Conservation (phyloP, 2,113 vertebrate species). For the Perca schrenkii region DNA sequence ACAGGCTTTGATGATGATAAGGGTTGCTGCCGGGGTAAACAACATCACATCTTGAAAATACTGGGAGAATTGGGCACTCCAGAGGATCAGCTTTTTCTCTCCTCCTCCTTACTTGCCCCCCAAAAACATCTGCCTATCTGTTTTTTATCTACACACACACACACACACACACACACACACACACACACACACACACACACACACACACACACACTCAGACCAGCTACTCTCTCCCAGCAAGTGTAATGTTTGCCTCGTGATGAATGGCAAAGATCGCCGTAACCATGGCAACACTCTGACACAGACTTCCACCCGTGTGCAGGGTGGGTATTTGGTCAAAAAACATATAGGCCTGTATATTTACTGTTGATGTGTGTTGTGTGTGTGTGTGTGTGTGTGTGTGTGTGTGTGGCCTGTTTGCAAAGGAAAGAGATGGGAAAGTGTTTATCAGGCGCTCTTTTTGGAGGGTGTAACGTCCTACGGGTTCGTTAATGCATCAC, state of each 20-base stretch:
- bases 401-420: background rate
- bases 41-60: constrained; percentile 57
- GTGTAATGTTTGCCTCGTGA: constrained; percentile 54
- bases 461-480: constrained; percentile 24
- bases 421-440: background rate
- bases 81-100: constrained; percentile 43
- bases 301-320: constrained; percentile 31
- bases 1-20: constrained; percentile 73
- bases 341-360: no score
- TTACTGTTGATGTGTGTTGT: no score
- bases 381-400: no score
- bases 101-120: constrained; percentile 11
- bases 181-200: background rate
- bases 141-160: background rate
- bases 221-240: constrained; percentile 44
- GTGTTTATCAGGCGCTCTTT: constrained; percentile 28
- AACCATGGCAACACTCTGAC: constrained; percentile 69
- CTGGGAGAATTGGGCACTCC: constrained; percentile 53
- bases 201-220: constrained; percentile 13
- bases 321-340: constrained; percentile 28
- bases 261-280: constrained; percentile 45
- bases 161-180: background rate
- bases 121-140: constrained; percentile 30
- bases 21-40: constrained; percentile 72
- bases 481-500: constrained; percentile 34